Base-by-base conservation (phyloP, 2,888 invertebrate species). In the Eupithecia tripunctaria region DNA sequence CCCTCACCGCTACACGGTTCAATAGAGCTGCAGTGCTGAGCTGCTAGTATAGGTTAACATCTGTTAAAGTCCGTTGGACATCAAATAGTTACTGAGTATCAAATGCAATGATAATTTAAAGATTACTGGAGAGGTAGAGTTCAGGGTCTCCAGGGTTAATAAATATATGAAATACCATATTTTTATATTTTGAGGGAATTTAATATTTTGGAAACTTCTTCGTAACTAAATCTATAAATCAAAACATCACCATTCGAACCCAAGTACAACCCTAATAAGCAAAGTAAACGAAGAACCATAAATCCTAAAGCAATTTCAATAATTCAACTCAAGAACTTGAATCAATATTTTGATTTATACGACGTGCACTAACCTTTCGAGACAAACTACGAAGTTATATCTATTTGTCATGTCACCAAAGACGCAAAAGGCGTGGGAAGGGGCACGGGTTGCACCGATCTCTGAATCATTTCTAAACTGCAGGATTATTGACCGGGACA, bases 381-480 rank as follows among this genome's bases (percentile, higher is more conserved):
- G 41, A 60, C 29, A 60, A n/a, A 18, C 68, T 29, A 51, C 21
- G 38, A 25, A 25, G 64, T 21, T 25, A 38, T 41, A 21, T 38
- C 64, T 64, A 6, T 64, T 38, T 63, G 60, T 64, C 64, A 64
- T 64, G 32, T 79, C 70, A 72, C 60, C 38, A 29, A 68, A 68
- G 80, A 82, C 84, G 87, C 80, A 87, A 69, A 85, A 85, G 75
- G 86, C 87, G 91, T 89, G 82, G 90, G 89, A 71, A 70, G 79
- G 29, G 25, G 29, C 62, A 63, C 78, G 84, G 47, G 65, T 66
- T 84, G 81, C 75, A 79, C 78, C 67, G 76, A 73, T 70, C 76
- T 78, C 67, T 76, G 74, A 76, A 75, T 78, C 76, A 73, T 74
- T 27, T 56, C 25, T 59, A 15, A 73, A 75, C 63, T 76, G 67